A percentile compares a stretch with the other conserved stretches of the same genome.
Conservation (phyloP, 2,888 invertebrate genomes). For the Eupithecia subumbrata region DNA sequence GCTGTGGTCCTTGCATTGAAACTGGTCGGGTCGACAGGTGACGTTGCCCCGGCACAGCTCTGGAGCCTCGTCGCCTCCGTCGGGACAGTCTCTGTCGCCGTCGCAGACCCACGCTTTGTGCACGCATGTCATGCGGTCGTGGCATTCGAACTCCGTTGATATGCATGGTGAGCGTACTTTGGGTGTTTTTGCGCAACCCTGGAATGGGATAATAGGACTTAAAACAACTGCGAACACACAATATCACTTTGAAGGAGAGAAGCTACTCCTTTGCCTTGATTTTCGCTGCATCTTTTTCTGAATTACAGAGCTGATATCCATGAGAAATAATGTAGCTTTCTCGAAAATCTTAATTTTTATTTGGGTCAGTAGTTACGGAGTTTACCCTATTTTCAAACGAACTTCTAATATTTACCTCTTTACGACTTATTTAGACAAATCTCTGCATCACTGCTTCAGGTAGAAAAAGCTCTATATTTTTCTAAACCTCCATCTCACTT, state of each 20-base stretch:
- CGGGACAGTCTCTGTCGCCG: slow-evolving; percentile 92
- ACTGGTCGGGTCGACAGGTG: slow-evolving; percentile 93
- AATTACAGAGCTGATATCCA: background rate
- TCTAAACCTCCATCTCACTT: background rate
- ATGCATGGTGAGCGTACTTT: slow-evolving; percentile 86
- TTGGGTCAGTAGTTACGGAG: background rate
- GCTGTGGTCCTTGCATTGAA: slow-evolving; percentile 91
- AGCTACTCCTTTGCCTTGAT: background rate
- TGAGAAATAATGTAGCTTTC: background rate
- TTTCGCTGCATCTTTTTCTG: background rate
- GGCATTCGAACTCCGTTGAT: slow-evolving; percentile 90
- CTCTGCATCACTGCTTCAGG: background rate
- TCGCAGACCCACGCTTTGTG: slow-evolving; percentile 93
- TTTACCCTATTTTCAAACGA: background rate
- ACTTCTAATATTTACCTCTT: too few species aligned
- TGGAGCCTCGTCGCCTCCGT: slow-evolving; percentile 90
- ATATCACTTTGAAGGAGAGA: background rate
- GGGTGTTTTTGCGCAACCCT: slow-evolving; percentile 85
- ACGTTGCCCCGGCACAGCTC: slow-evolving; percentile 87
- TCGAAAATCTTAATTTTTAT: too few species aligned
- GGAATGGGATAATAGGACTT: slow-evolving; percentile 47
- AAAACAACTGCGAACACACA: background rate
- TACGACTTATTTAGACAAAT: background rate
- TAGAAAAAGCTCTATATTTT: background rate
- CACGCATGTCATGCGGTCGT: slow-evolving; percentile 91